Conservation (phyloP, 2,888 invertebrate species). For the Blastobasis adustella region DNA sequence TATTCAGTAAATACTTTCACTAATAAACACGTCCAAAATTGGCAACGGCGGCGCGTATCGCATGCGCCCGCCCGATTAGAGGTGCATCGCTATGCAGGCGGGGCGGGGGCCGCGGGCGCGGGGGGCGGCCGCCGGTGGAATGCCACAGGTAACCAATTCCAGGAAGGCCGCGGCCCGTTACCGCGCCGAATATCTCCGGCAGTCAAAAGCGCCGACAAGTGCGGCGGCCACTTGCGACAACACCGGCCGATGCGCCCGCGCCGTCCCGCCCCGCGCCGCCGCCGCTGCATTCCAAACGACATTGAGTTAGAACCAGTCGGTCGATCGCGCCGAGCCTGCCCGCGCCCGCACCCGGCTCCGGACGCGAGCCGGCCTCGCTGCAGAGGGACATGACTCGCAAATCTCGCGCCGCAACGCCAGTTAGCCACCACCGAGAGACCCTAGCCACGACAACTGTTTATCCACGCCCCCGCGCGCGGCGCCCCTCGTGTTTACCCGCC, state of each 20-base stretch:
- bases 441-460: background rate
- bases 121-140: slow-evolving; percentile 55
- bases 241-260: slow-evolving; percentile 57
- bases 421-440: too few relatives aligned
- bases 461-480: background rate
- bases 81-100: slow-evolving; percentile 44
- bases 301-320: slow-evolving; percentile 70
- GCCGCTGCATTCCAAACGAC: slow-evolving; percentile 66
- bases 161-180: slow-evolving; percentile 74
- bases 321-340: slow-evolving; percentile 48
- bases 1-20: too few relatives aligned
- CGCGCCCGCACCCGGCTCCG: background rate
- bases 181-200: slow-evolving; percentile 72
- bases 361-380: background rate
- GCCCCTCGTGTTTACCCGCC: background rate
- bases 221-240: slow-evolving; percentile 71
- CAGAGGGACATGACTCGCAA: too few relatives aligned
- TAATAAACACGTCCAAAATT: too few relatives aligned
- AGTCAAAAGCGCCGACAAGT: slow-evolving; percentile 74
- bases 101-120: slow-evolving; percentile 45
- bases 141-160: slow-evolving; percentile 75
- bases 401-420: too few relatives aligned
- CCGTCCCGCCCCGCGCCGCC: slow-evolving; percentile 23
- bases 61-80: slow-evolving; percentile 32
- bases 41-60: slow-evolving; percentile 16